These are phyloP conservation scores for Caenorhabditis sp. DNA, from an alignment of 2,888 invertebrate species.

Conservation along the genomic window DNA sequence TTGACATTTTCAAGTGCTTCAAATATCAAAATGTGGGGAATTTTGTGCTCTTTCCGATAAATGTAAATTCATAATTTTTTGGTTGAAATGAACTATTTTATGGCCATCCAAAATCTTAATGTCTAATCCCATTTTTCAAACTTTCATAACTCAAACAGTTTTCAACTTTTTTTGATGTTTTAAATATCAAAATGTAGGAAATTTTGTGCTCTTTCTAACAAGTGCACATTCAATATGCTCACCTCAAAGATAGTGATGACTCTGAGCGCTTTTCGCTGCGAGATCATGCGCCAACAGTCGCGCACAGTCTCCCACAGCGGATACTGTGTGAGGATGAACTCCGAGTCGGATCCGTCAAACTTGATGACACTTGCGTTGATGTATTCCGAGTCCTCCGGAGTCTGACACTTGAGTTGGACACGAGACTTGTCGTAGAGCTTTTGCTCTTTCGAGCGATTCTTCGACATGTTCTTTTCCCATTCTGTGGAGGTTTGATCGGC, in stretches of 20 bases:
- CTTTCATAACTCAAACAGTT: not conserved
- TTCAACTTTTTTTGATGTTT: not conserved
- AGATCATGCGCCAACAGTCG: slow-evolving; percentile 32
- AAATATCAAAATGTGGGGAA: not conserved
- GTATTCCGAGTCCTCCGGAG: slow-evolving; percentile 15
- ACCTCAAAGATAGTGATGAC: slow-evolving; percentile 36
- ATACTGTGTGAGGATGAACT: slow-evolving; percentile 40
- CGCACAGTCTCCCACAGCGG: slow-evolving; percentile 14
- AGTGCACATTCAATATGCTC: no score
- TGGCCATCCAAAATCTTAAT: no score
- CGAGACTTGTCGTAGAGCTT: slow-evolving; percentile 27
- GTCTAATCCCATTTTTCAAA: no score
- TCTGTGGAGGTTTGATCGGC: not conserved
- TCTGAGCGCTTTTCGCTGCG: not conserved
- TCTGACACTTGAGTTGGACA: slow-evolving; percentile 15
- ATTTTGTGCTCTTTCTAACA: not conserved
- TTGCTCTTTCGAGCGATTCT: slow-evolving; percentile 33
- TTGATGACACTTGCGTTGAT: slow-evolving; percentile 30
- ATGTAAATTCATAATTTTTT: no score
- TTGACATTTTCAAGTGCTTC: not conserved
- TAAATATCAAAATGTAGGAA: not conserved
- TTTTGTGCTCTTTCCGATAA: no score
- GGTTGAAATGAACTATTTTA: no score
- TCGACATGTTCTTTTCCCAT: slow-evolving; percentile 45
- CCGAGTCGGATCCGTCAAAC: slow-evolving; percentile 16